Conservation (phyloP, 2,797 vertebrate genomes). For the Enteromius viviparus region DNA sequence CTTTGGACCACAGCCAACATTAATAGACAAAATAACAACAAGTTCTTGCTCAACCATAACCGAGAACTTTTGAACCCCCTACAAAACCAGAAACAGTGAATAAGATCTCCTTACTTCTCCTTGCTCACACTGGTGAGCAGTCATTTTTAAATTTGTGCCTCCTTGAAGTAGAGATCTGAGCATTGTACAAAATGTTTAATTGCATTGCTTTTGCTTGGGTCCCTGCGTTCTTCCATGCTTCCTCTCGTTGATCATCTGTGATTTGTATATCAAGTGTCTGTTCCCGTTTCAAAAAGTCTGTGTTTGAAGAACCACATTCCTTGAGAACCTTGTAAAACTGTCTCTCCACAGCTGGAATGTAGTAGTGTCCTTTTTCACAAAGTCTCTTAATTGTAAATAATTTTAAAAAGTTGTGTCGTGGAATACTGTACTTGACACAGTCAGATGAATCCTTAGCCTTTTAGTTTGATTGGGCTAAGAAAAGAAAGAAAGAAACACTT, state of each 20-base stretch:
- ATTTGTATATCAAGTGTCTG: slow-evolving; percentile 6
- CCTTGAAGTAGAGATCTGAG: slow-evolving; percentile 21
- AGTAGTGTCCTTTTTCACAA: background rate
- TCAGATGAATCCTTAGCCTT: background rate
- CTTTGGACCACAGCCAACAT: no score
- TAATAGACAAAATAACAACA: no score
- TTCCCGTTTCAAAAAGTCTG: background rate
- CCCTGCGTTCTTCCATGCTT: slow-evolving; percentile 1
- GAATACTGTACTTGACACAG: background rate
- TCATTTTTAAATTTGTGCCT: slow-evolving; percentile 11
- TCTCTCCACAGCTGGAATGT: background rate
- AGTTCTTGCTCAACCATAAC: no score
- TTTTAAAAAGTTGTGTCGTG: background rate
- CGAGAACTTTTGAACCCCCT: no score
- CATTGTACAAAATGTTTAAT: slow-evolving; percentile 12
- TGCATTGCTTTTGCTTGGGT: slow-evolving; percentile 17
- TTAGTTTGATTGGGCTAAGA: background rate
- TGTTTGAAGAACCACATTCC: background rate
- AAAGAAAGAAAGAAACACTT: background rate
- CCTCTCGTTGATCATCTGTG: background rate
- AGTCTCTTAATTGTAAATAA: background rate
- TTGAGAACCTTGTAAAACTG: background rate
- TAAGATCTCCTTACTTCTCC: no score
- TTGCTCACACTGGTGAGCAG: background rate
- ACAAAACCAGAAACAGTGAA: no score